A percentile compares a stretch with the other conserved stretches of the same genome.
These are phyloP conservation scores for Coreius guichenoti DNA, from an alignment of 2,797 vertebrate genomes.

Conservation along the genomic window DNA sequence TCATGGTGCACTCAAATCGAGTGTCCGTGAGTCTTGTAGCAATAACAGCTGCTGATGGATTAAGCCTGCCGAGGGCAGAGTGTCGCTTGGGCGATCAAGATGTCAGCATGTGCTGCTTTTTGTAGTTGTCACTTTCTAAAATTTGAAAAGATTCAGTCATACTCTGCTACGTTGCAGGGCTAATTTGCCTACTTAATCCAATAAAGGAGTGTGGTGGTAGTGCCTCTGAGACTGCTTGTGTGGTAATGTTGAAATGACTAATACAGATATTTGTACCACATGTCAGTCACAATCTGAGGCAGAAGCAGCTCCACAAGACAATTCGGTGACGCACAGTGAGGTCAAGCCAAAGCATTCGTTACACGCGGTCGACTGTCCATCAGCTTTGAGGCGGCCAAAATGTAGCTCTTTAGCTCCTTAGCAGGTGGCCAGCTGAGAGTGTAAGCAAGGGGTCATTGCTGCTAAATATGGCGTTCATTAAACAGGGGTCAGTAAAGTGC, in stretches of 20 bases:
- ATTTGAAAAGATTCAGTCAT: conserved; percentile 5
- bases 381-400: neutral
- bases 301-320: neutral
- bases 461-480: conserved; percentile 48
- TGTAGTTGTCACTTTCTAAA: conserved; percentile 57
- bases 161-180: conserved; percentile 21
- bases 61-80: conserved; percentile 71
- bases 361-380: neutral
- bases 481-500: conserved; percentile 66
- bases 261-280: conserved; percentile 30
- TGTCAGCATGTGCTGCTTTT: conserved; percentile 65
- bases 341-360: neutral
- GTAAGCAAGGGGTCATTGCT: conserved; percentile 40
- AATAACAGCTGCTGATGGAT: conserved; percentile 81
- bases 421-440: conserved; percentile 16
- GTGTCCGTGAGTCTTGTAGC: conserved; percentile 80
- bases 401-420: conserved; percentile 28
- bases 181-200: conserved; percentile 48
- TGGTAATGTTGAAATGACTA: conserved; percentile 31
- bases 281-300: neutral
- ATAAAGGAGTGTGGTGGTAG: conserved; percentile 25
- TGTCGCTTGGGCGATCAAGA: conserved; percentile 73
- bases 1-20: conserved; percentile 80
- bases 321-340: neutral
- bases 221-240: conserved; percentile 31